Conservation (phyloP, 2,113 vertebrate genomes). For the Prolemur simus region DNA sequence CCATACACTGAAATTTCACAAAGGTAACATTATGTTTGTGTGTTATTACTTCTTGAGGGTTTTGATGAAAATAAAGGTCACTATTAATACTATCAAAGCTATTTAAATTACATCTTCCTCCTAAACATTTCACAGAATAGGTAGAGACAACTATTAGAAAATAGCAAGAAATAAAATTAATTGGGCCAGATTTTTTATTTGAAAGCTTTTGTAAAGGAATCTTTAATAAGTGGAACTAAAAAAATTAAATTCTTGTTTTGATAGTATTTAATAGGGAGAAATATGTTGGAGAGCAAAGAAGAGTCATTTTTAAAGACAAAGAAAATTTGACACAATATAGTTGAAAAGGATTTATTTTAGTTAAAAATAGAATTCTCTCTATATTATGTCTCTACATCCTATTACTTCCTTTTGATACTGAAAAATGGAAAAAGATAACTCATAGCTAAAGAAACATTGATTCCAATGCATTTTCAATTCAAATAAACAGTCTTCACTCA, state of each 20-base stretch:
- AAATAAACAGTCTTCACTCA: slow-evolving; percentile 77
- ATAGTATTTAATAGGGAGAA: slow-evolving; percentile 43
- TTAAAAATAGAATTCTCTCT: slow-evolving; percentile 65
- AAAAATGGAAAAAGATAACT: slow-evolving; percentile 70
- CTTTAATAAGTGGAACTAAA: neutral
- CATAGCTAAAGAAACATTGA: slow-evolving; percentile 75
- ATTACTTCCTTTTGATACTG: slow-evolving; percentile 71
- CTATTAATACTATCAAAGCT: neutral
- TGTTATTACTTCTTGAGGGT: neutral
- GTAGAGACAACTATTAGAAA: neutral
- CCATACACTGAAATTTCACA: neutral
- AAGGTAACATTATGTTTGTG: neutral
- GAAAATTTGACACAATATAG: slow-evolving; percentile 48
- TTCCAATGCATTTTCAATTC: slow-evolving; percentile 78
- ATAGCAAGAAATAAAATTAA: slow-evolving; percentile 47
- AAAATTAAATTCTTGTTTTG: slow-evolving; percentile 46
- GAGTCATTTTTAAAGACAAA: slow-evolving; percentile 71
- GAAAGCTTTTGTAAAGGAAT: neutral
- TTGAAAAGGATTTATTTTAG: slow-evolving; percentile 67
- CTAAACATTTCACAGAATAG: neutral
- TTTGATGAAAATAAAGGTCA: slow-evolving; percentile 29
- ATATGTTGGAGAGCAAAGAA: slow-evolving; percentile 20
- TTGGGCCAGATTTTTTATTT: slow-evolving; percentile 64
- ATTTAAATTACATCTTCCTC: neutral
- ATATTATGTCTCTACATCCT: slow-evolving; percentile 34